phyloP scores from a whole-genome alignment of 1,140 invertebrate species.

The Megathymus violae region DNA sequence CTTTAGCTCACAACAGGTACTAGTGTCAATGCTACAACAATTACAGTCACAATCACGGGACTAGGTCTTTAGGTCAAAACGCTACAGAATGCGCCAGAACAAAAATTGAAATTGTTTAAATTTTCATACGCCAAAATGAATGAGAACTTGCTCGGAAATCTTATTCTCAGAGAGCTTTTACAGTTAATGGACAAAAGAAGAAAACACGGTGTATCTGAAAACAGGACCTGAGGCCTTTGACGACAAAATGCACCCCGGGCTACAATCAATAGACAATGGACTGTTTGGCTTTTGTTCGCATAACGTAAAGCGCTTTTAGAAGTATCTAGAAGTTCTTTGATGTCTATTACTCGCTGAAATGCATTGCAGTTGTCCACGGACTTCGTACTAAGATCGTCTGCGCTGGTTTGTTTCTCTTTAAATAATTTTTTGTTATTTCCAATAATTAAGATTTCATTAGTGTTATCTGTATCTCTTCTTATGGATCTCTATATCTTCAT shows the following conservation, averaged over 20 bases:
- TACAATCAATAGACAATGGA: conserved; percentile 76
- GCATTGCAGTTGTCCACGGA: conserved; percentile 41
- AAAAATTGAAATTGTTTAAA: conserved; percentile 16
- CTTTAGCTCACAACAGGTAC: not conserved
- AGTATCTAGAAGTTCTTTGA: conserved; percentile 62
- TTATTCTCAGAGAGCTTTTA: conserved; percentile 15
- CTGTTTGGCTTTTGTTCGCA: conserved; percentile 71
- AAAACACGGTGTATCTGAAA: conserved; percentile 33
- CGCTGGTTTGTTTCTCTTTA: conserved; percentile 4
- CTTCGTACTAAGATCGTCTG: conserved; percentile 2
- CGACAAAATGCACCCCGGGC: conserved; percentile 69
- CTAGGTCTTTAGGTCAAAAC: conserved; percentile 5
- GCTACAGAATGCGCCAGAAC: conserved; percentile 3
- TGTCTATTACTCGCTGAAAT: conserved; percentile 53
- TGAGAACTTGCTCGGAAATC: conserved; percentile 7
- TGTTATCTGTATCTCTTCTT: not conserved
- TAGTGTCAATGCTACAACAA: conserved; percentile 1
- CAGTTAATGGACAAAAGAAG: conserved; percentile 23
- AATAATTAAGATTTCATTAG: conserved; percentile 13
- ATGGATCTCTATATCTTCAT: too few relatives aligned
- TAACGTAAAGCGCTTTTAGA: conserved; percentile 61
- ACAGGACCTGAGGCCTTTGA: conserved; percentile 62
- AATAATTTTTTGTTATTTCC: conserved; percentile 8
- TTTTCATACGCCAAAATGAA: conserved; percentile 12
- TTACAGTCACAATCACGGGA: not conserved